Conservation (phyloP, 2,888 invertebrate species). For the Poecilus cupreus region DNA sequence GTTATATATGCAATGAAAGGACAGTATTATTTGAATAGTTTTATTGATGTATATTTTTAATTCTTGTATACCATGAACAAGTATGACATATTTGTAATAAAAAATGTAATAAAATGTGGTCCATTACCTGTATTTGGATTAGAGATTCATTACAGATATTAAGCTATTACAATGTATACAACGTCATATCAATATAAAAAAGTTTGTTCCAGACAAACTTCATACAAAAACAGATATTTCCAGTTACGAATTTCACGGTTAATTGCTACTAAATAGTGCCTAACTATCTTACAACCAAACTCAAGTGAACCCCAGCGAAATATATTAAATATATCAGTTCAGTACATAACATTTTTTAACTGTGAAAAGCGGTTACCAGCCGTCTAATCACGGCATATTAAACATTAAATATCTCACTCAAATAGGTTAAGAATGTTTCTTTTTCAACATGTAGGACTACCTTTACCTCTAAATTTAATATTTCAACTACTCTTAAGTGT, state of each 20-base stretch:
- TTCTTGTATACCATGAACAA: constrained; percentile 52
- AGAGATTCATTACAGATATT: constrained; percentile 23
- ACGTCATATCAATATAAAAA: constrained; percentile 59
- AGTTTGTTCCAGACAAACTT: constrained; percentile 64
- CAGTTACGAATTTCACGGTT: constrained; percentile 11
- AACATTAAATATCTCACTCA: too few species aligned
- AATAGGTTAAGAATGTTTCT: too few species aligned
- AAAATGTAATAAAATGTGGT: constrained; percentile 57
- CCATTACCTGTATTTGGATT: constrained; percentile 39
- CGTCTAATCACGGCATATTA: too few species aligned
- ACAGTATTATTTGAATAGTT: constrained; percentile 51
- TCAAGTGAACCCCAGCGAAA: neutral
- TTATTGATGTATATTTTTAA: constrained; percentile 53
- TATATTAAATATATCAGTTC: too few species aligned
- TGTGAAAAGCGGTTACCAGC: too few species aligned
- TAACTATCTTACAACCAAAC: neutral
- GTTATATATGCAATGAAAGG: constrained; percentile 17
- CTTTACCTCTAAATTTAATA: too few species aligned
- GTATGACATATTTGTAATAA: constrained; percentile 55
- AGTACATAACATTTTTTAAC: neutral
- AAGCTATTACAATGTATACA: constrained; percentile 3
- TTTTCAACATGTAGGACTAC: too few species aligned
- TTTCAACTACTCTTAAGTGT: too few species aligned
- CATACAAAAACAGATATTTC: constrained; percentile 58
- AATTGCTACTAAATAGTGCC: constrained; percentile 37